Base-by-base conservation (phyloP, 2,113 vertebrate genomes). In the Pogonocichla stellata region DNA sequence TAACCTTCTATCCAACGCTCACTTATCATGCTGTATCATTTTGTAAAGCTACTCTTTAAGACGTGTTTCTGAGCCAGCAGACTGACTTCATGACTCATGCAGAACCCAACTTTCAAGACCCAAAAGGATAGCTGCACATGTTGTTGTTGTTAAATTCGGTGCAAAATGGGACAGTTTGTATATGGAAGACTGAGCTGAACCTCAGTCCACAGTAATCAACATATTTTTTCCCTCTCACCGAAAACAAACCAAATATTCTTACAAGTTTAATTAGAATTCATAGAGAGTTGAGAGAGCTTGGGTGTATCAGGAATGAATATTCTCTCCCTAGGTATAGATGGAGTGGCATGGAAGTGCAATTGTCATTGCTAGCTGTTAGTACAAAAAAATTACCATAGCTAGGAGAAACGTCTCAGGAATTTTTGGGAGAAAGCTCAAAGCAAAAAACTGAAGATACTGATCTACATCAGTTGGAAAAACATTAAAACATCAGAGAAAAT, bases 281-380 rank as follows among this genome's bases (percentile, higher is more conserved):
- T 0, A 80, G 45, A 51, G 19, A 72, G 24, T 5, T 58, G 31
- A 6, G 16, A 26, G 19, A 61, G 9, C 2, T 80, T 65, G 12
- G 1, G 31, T 17, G 7, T 57, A 75, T 9, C 12, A 31, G 18
- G 47, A 69, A 13, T 24, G 4, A 79, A 42, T 56, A 53, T 48
- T 74, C 20, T 58, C 11, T n/a, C 24, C 19, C 4, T 31, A 38
- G 5, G 23, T 60, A 18, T 7, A 50, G 5, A 12, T 33, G n/a
- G 14, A 38, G 2, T 26, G 8, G 9, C 4, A 43, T 6, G 7
- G 16, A 48, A 8, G 3, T 48, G 2, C 38, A 16, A 43, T 19
- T 31, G 6, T 45, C 29, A 34, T 31, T 75, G 22, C 2, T 65
- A 25, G 12, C 2, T 36, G 4, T n/a, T 78, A 24, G 0, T 19